phyloP scores from a whole-genome alignment of 2,888 invertebrate genomes.

The Macrosiphum euphorbiae region DNA sequence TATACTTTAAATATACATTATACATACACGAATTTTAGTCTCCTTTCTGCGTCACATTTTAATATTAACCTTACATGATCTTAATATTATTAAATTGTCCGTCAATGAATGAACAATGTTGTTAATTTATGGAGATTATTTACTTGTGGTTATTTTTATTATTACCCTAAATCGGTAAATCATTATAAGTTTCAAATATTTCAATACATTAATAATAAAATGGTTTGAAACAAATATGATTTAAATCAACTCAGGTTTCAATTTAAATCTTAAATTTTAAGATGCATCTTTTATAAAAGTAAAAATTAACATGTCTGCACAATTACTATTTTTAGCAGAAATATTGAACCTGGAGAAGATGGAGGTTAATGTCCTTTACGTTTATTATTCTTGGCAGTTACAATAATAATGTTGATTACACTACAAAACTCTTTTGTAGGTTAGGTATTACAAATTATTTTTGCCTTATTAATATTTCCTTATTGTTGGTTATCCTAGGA shows the following conservation, averaged over 20 bases:
- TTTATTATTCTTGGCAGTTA: conserved; percentile 59
- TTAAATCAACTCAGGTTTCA: not conserved
- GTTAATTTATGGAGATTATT: not conserved
- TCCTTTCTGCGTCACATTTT: not conserved
- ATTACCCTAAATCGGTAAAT: not conserved
- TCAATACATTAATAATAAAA: not conserved
- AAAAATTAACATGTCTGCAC: conserved; percentile 35
- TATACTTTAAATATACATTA: not conserved
- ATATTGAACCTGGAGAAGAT: conserved; percentile 55
- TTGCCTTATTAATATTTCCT: not conserved
- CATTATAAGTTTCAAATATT: not conserved
- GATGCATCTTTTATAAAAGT: not conserved
- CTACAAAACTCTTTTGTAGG: not conserved
- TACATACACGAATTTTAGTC: not conserved
- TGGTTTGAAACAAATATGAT: not conserved
- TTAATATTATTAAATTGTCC: not conserved
- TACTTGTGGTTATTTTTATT: not conserved
- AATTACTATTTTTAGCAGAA: conserved; percentile 56
- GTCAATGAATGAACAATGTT: not conserved
- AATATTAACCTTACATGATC: not conserved
- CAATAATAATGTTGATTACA: conserved; percentile 5
- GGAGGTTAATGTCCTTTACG: conserved; percentile 55
- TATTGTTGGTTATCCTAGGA: not conserved
- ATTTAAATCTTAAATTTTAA: not conserved
- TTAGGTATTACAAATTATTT: not conserved